Evolutionary conservation across 2,888 invertebrate genomes (phyloP), one percentile per base, ranked within the genome.

Genomic region (Apodemia mormo): DNA sequence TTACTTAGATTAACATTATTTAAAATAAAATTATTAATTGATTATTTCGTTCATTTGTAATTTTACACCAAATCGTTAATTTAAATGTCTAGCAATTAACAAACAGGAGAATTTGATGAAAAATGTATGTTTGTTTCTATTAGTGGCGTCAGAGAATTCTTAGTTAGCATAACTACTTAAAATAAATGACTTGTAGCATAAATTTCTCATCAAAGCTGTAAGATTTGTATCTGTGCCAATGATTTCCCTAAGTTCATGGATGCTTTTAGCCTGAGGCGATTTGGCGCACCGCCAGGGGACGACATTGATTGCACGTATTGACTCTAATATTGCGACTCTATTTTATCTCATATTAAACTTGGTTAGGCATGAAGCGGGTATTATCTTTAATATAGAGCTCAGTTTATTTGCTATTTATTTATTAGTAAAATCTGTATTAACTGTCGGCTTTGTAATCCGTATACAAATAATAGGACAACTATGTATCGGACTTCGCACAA

Each of bases 241-340:
- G 84, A 84, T 85, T 85, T 82, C 82, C 76, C 81, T 78, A 80
- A 84, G 81, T 83, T 83, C 82, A 84, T 84, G 84, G 82, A 79
- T 79, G 79, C 75, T 76, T 73, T 72, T 70, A 71, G 73, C 77
- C 74, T 74, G 77, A 78, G 56, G 45, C 69, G 61, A 71, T 65
- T 70, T 89, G 89, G 89, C 85, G 68, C 45, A 40, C 66, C 67
- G 84, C 89, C 89, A 89, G 77, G 72, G 69, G 68, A 70, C 76
- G 70, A 70, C 84, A 79, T 82, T 87, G 88, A 88, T 88, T 88
- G 82, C 84, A 76, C 78, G 82, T 85, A 84, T 86, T 82, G 85
- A 84, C 81, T 84, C 80, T 79, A 82, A 81, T 85, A 85, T 82
- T 82, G 83, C 81, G 79, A 78, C 80, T 80, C 82, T 84, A 86